A percentile compares a stretch with the other conserved stretches of the same genome.
These are phyloP conservation scores for Trichomycterus rosablanca DNA, from an alignment of 2,113 vertebrate species.

Conservation along the genomic window DNA sequence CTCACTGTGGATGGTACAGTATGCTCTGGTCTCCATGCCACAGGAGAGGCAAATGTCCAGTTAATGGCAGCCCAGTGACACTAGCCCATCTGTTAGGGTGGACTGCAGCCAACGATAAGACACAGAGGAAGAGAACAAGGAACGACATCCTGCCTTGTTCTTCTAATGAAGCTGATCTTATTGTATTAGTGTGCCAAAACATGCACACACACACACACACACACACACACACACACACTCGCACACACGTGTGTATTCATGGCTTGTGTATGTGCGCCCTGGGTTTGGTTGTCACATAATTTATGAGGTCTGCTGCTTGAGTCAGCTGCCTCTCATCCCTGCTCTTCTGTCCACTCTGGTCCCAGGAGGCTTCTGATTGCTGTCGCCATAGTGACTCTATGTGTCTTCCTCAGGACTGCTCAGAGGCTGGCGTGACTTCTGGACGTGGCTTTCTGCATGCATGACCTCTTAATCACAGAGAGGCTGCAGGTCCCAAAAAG, in stretches of 20 bases:
- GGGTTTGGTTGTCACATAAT: slow-evolving; percentile 65
- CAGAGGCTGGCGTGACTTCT: slow-evolving; percentile 47
- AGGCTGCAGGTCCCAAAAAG: slow-evolving; percentile 55
- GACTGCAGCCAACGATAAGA: slow-evolving; percentile 74
- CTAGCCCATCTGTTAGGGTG: slow-evolving; percentile 84
- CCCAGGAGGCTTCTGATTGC: slow-evolving; percentile 67
- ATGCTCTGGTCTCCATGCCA: slow-evolving; percentile 64
- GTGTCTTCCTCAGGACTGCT: slow-evolving; percentile 54
- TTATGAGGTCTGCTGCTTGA: slow-evolving; percentile 64
- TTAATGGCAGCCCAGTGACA: slow-evolving; percentile 89
- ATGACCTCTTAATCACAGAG: slow-evolving; percentile 59
- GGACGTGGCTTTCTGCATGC: slow-evolving; percentile 55
- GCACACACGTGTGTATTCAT: no score
- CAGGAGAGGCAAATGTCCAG: slow-evolving; percentile 75
- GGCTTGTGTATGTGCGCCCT: slow-evolving; percentile 36
- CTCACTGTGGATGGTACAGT: slow-evolving; percentile 60
- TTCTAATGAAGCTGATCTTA: slow-evolving; percentile 55
- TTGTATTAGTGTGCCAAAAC: slow-evolving; percentile 55
- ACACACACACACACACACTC: no score
- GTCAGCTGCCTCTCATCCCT: slow-evolving; percentile 70
- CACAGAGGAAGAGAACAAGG: slow-evolving; percentile 19
- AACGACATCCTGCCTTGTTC: slow-evolving; percentile 61
- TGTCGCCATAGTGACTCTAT: slow-evolving; percentile 77
- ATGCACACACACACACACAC: no score
- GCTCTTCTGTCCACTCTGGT: slow-evolving; percentile 62